Evolutionary conservation across 2,797 vertebrate genomes (phyloP), one percentile per base, ranked within the genome.

Genomic region (Galaxias olidus): DNA sequence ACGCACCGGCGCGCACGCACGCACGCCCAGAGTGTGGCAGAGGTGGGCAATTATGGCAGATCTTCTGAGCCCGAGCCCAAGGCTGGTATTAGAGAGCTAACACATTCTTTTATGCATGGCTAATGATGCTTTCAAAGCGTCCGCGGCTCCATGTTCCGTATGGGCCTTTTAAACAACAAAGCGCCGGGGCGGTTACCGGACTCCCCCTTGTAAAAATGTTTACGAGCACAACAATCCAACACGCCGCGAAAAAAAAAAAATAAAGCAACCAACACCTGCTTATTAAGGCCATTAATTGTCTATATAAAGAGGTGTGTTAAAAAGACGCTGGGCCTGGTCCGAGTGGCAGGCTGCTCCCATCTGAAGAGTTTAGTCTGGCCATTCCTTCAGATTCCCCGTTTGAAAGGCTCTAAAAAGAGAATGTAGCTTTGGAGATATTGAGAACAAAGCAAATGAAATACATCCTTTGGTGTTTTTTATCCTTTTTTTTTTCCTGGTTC

Each of bases 141-240:
- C 81, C 81, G 76, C 79, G 67, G 79, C 87, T 89, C 86, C 88
- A 84, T 75, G 84, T 88, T 89, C 88, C 89, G 89, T 90, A 89
- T 87, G 88, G 89, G 84, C 81, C 82, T 86, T 88, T 87, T 87
- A 88, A 89, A 89, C 83, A 89, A 88, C 86, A 90, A 88, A 89
- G 86, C 69, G 48, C 80, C 72, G 49, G 74, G 83, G 80, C 79
- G 81, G 74, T 73, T 80, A 56, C 82, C 20, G 69, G 78, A 77
- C 80, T 76, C 72, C 81, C 77, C 80, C 75, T 80, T 70, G 74
- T 87, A 84, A 87, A 88, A 82, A 49, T 77, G 78, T 90, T 90
- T 87, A 90, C 83, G 79, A 75, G 81, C 76, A 87, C 80, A 80
- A 87, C 85, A 86, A 86, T 85, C 79, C 73, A 53, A 80, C 77